Conservation (phyloP, 2,113 vertebrate species). For the Phyllostomus discolor region DNA sequence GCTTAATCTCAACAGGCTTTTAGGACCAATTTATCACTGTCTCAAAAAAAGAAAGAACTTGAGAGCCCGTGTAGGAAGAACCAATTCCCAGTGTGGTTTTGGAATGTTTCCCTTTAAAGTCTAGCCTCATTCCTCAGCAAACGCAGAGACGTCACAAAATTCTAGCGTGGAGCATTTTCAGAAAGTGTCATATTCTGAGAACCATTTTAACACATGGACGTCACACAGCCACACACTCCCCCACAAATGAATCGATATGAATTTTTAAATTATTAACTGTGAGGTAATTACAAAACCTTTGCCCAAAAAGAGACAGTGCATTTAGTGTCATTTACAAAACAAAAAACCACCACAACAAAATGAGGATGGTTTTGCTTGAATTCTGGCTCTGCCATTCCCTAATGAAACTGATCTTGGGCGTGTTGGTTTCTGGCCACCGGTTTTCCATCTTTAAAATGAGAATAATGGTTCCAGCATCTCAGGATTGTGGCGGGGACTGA, state of each 20-base stretch:
- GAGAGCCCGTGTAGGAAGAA: neutral
- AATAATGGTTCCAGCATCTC: slow-evolving; percentile 1
- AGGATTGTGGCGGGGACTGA: neutral
- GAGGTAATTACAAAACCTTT: slow-evolving; percentile 20
- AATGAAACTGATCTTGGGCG: slow-evolving; percentile 2
- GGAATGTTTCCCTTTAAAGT: neutral
- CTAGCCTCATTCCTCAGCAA: neutral
- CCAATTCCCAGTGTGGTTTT: neutral
- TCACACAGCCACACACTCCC: neutral
- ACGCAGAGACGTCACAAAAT: neutral
- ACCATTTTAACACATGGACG: neutral
- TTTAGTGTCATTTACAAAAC: neutral
- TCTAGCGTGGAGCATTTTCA: neutral
- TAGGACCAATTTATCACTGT: neutral
- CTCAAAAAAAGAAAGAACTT: neutral
- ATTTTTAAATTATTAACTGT: neutral
- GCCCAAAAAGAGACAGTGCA: neutral
- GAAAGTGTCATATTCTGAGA: neutral
- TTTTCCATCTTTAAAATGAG: slow-evolving; percentile 33
- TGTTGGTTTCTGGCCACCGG: neutral
- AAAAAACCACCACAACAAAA: neutral
- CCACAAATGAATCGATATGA: neutral
- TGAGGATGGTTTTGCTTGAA: neutral
- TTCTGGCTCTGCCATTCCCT: slow-evolving; percentile 27
- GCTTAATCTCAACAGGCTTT: neutral